phyloP scores from a whole-genome alignment of 35 echinoderm and acorn worm genomes.

The Acanthaster planci region DNA sequence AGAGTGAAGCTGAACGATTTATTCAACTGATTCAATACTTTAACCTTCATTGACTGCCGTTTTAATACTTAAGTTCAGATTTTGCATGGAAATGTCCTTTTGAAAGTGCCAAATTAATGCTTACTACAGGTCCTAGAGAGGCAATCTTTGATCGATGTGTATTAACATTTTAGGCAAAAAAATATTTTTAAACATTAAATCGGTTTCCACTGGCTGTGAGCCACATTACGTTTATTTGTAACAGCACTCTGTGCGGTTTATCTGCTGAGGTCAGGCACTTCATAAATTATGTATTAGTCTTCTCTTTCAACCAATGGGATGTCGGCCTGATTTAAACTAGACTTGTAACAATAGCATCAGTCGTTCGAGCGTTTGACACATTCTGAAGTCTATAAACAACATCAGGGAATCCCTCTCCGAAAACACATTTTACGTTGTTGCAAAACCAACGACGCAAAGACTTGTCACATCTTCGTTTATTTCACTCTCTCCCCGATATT shows the following conservation, averaged over 20 bases:
- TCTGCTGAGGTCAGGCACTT: not conserved
- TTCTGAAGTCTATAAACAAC: not conserved
- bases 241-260: no score
- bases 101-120: slow-evolving; percentile 2
- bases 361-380: slow-evolving; percentile 1
- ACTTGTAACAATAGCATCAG: not conserved
- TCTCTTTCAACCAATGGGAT: not conserved
- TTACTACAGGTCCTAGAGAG: not conserved
- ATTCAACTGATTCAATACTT: not conserved
- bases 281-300: not conserved
- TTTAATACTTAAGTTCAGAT: slow-evolving; percentile 15
- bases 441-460: no score
- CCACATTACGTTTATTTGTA: no score
- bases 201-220: no score
- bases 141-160: not conserved
- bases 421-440: no score
- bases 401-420: slow-evolving; percentile 6
- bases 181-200: no score
- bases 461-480: no score
- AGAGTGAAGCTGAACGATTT: not conserved
- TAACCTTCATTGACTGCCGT: not conserved
- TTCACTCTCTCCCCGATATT: no score
- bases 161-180: no score
- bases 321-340: slow-evolving; percentile 18
- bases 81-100: not conserved